Percentiles rank a stretch among this genome's conserved stretches.
phyloP scores from a whole-genome alignment of 1,140 invertebrate genomes.

The Scaptomyza graminum region DNA sequence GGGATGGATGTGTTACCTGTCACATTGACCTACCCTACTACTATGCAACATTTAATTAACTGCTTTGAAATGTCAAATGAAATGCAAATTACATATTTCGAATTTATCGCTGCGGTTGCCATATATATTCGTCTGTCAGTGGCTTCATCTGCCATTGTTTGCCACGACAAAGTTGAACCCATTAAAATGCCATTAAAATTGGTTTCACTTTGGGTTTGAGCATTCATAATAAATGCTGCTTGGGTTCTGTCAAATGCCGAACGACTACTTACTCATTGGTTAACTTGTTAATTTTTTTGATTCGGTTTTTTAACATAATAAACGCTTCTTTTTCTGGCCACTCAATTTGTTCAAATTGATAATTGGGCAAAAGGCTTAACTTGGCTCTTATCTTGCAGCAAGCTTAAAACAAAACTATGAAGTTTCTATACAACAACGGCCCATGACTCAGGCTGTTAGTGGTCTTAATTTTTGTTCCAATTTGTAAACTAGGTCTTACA shows the following conservation, averaged over 20 bases:
- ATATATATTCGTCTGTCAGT: slow-evolving; percentile 12
- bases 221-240: slow-evolving; percentile 35
- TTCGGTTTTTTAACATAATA: slow-evolving; percentile 13
- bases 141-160: slow-evolving; percentile 20
- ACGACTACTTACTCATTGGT: slow-evolving; percentile 35
- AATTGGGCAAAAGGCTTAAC: slow-evolving; percentile 11
- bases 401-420: neutral
- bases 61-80: slow-evolving; percentile 69
- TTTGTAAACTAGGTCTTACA: slow-evolving; percentile 2
- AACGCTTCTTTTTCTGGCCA: slow-evolving; percentile 14
- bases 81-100: slow-evolving; percentile 76
- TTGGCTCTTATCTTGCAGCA: neutral
- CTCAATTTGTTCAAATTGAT: slow-evolving; percentile 9
- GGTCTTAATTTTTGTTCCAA: neutral
- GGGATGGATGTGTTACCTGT: neutral
- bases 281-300: slow-evolving; percentile 28
- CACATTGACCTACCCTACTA: neutral
- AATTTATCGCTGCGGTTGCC: slow-evolving; percentile 47
- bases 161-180: slow-evolving; percentile 33
- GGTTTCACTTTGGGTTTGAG: slow-evolving; percentile 38
- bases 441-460: neutral
- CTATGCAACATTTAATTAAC: slow-evolving; percentile 37
- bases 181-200: slow-evolving; percentile 79
- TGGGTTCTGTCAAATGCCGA: slow-evolving; percentile 7
- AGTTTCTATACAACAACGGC: neutral